Percentiles rank a stretch among this genome's conserved stretches.
phyloP scores from a whole-genome alignment of 2,888 invertebrate genomes.

The Mylabris sibirica region DNA sequence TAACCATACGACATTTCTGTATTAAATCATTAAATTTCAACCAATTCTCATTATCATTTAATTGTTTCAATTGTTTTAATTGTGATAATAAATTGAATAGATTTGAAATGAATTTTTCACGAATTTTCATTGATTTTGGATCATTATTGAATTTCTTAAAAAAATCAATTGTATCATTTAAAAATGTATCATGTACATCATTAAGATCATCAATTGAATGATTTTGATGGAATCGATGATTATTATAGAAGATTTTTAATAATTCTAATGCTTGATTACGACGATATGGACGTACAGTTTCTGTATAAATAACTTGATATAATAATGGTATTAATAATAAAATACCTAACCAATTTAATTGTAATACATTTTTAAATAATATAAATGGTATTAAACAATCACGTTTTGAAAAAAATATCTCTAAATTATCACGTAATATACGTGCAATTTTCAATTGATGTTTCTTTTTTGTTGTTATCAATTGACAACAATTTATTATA shows the following conservation, averaged over 20 bases:
- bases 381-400: slow-evolving; percentile 71
- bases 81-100: slow-evolving; percentile 66
- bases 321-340: slow-evolving; percentile 68
- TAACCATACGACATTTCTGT: slow-evolving; percentile 55
- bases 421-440: slow-evolving; percentile 65
- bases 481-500: slow-evolving; percentile 69
- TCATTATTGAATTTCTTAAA: slow-evolving; percentile 57
- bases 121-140: slow-evolving; percentile 59
- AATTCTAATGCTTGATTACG: slow-evolving; percentile 74
- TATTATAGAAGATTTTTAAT: slow-evolving; percentile 70
- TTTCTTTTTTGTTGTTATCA: slow-evolving; percentile 59
- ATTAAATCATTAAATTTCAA: slow-evolving; percentile 55
- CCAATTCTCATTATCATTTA: slow-evolving; percentile 59
- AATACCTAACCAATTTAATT: slow-evolving; percentile 72
- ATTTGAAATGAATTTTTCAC: slow-evolving; percentile 67
- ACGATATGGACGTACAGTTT: slow-evolving; percentile 70
- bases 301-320: slow-evolving; percentile 68
- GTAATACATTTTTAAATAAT: slow-evolving; percentile 71
- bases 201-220: slow-evolving; percentile 31
- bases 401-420: slow-evolving; percentile 69
- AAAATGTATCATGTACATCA: slow-evolving; percentile 64
- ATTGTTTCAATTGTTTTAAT: slow-evolving; percentile 61
- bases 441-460: slow-evolving; percentile 61
- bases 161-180: slow-evolving; percentile 57
- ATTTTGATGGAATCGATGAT: slow-evolving; percentile 62